phyloP scores from a whole-genome alignment of 2,888 invertebrate genomes.

The Pandemis cinnamomeana region DNA sequence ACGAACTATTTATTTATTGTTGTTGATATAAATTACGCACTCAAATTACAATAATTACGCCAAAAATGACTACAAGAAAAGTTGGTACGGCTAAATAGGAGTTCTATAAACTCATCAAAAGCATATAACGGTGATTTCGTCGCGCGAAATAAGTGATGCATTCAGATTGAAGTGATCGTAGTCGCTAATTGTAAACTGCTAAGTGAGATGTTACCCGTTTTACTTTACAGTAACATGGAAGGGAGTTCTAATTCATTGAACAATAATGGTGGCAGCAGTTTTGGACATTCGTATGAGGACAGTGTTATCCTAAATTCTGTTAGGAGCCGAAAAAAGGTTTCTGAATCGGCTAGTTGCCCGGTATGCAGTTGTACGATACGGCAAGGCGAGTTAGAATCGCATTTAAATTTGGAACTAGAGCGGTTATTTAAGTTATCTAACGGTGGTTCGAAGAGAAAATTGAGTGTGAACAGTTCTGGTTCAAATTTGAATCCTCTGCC shows the following conservation, averaged over 20 bases:
- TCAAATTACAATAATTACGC: conserved; percentile 45
- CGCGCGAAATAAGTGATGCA: conserved; percentile 65
- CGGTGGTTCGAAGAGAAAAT: conserved; percentile 68
- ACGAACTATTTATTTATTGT: conserved; percentile 57
- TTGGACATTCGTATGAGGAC: conserved; percentile 68
- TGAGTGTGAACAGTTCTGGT: conserved; percentile 63
- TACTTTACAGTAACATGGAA: conserved; percentile 79
- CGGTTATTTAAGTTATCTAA: conserved; percentile 69
- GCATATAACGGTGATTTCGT: conserved; percentile 55
- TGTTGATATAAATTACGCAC: conserved; percentile 51
- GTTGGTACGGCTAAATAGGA: conserved; percentile 59
- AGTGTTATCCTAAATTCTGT: conserved; percentile 77
- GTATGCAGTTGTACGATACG: conserved; percentile 94
- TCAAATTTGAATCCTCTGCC: conserved; percentile 56
- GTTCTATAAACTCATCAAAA: conserved; percentile 54
- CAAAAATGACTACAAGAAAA: conserved; percentile 66
- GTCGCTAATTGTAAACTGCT: conserved; percentile 54
- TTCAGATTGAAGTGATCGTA: conserved; percentile 67
- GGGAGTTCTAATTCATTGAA: conserved; percentile 67
- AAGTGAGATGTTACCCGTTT: conserved; percentile 76
- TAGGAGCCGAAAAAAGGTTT: conserved; percentile 85
- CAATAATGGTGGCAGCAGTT: conserved; percentile 60
- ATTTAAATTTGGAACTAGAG: conserved; percentile 90
- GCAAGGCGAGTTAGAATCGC: conserved; percentile 92
- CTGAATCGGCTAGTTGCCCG: conserved; percentile 92